Evolutionary conservation across 2,113 vertebrate genomes (phyloP).

Genomic region (Aramus guarauna): DNA sequence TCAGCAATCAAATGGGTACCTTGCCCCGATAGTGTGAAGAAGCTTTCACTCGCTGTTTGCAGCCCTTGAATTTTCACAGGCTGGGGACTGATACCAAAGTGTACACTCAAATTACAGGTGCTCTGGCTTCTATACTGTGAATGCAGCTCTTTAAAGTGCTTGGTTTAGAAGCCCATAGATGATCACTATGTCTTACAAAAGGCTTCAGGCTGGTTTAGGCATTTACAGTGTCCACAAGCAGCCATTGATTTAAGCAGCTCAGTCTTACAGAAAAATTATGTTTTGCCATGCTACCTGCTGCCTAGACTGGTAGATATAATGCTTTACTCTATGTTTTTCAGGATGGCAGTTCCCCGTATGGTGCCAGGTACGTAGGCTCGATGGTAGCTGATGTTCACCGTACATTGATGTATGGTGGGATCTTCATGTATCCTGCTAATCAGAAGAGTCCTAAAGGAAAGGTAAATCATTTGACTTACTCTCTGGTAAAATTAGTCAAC

Average conservation of each 20-base stretch:
- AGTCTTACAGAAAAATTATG: neutral
- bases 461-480: conserved; percentile 68
- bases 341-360: conserved; percentile 88
- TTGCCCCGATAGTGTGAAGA: neutral
- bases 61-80: neutral
- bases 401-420: conserved; percentile 93
- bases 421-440: conserved; percentile 95
- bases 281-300: neutral
- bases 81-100: neutral
- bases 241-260: neutral
- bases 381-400: conserved; percentile 98
- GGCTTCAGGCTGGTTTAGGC: neutral
- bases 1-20: neutral
- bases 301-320: neutral
- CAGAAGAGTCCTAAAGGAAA: conserved; percentile 97
- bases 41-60: neutral
- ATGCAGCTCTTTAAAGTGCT: neutral
- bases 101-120: neutral
- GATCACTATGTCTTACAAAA: neutral
- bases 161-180: neutral
- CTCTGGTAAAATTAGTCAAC: conserved; percentile 55
- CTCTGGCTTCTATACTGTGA: neutral
- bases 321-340: conserved; percentile 46
- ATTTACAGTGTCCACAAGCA: neutral
- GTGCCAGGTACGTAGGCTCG: conserved; percentile 92